phyloP scores from a whole-genome alignment of 2,113 vertebrate species.

The Chitala chitala region DNA sequence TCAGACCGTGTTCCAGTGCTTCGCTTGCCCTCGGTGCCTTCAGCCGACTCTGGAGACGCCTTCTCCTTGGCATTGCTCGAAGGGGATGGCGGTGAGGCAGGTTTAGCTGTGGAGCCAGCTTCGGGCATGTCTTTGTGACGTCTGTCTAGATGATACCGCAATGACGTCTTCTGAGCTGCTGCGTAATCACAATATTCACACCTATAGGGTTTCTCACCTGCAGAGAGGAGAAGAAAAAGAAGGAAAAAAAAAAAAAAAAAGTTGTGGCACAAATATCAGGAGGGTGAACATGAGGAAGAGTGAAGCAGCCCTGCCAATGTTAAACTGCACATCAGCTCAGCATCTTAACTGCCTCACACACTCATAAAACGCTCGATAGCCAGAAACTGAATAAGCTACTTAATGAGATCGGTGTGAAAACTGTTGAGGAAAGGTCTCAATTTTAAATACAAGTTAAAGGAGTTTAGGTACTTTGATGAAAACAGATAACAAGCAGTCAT shows the following conservation, averaged over 20 bases:
- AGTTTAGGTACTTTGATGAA: no score
- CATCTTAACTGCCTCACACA: not conserved
- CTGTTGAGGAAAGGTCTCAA: no score
- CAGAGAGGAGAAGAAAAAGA: slow-evolving; percentile 29
- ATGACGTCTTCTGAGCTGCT: slow-evolving; percentile 92
- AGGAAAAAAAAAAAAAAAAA: not conserved
- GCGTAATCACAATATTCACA: slow-evolving; percentile 93
- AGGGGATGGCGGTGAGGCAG: slow-evolving; percentile 30
- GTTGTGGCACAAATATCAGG: not conserved
- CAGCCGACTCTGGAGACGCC: slow-evolving; percentile 31
- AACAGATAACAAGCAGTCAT: no score
- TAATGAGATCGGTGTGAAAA: no score
- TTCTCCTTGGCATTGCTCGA: slow-evolving; percentile 26
- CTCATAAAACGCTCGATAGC: not conserved
- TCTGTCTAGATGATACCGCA: slow-evolving; percentile 88
- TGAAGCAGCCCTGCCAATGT: not conserved
- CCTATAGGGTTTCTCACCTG: slow-evolving; percentile 96
- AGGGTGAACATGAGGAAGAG: no score
- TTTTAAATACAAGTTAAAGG: no score
- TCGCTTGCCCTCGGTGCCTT: slow-evolving; percentile 32
- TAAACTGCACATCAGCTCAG: not conserved
- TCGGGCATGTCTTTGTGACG: slow-evolving; percentile 83
- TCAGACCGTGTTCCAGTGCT: not conserved
- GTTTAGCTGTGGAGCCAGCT: slow-evolving; percentile 49
- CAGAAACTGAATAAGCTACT: not conserved